Evolutionary conservation across 2,888 invertebrate genomes (phyloP).

Genomic region (Pseudoips prasinana): DNA sequence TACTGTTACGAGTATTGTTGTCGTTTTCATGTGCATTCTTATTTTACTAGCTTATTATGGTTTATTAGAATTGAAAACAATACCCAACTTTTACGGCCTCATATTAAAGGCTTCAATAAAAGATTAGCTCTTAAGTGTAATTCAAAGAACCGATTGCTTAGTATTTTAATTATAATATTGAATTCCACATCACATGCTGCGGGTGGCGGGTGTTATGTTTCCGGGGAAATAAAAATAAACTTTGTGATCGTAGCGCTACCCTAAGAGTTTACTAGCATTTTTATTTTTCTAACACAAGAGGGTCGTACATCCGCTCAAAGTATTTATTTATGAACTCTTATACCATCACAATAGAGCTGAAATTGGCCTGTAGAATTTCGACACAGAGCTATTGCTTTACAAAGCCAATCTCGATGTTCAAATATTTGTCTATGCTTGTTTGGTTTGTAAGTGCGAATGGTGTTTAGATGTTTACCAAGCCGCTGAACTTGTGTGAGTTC

Average conservation of each 20-base stretch:
- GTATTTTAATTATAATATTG: too few species aligned
- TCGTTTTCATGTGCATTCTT: constrained; percentile 5
- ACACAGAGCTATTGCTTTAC: constrained; percentile 53
- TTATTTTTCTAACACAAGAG: constrained; percentile 37
- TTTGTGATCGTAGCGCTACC: constrained; percentile 64
- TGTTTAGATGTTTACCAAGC: constrained; percentile 76
- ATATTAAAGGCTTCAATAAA: too few species aligned
- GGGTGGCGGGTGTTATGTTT: constrained; percentile 51
- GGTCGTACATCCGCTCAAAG: constrained; percentile 35
- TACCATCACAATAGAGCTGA: constrained; percentile 41
- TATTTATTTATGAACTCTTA: constrained; percentile 45
- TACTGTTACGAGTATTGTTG: constrained; percentile 8
- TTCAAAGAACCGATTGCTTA: too few species aligned
- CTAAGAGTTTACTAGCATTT: constrained; percentile 68
- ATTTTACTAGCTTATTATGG: too few species aligned
- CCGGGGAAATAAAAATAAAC: constrained; percentile 68
- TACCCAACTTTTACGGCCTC: too few species aligned
- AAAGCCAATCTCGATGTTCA: constrained; percentile 67
- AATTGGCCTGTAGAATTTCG: constrained; percentile 45
- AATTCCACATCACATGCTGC: too few species aligned
- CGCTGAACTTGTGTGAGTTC: constrained; percentile 68
- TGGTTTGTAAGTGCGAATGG: constrained; percentile 80
- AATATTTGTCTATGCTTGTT: constrained; percentile 78
- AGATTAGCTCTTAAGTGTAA: too few species aligned
- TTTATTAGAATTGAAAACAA: too few species aligned